These are phyloP conservation scores for Rhynchophorus ferrugineus DNA, from an alignment of 1,140 invertebrate species.

Conservation along the genomic window DNA sequence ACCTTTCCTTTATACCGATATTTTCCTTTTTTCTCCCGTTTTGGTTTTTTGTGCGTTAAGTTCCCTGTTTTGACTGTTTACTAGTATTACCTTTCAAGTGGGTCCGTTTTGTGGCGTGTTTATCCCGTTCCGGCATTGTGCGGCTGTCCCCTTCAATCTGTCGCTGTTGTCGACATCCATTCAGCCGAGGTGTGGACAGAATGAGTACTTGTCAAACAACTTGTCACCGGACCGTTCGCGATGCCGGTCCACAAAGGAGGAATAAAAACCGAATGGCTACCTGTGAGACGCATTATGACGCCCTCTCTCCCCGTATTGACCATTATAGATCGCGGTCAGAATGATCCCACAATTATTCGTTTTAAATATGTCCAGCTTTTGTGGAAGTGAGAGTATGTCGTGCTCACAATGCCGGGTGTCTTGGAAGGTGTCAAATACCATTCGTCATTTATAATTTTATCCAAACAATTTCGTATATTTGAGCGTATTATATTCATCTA, in stretches of 20 bases:
- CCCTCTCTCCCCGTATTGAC: constrained; percentile 1
- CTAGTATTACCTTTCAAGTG: constrained; percentile 26
- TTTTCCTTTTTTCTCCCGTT: too few relatives aligned
- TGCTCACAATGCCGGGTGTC: too few relatives aligned
- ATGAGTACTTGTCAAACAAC: constrained; percentile 30
- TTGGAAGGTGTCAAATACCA: too few relatives aligned
- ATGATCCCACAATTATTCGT: constrained; percentile 12
- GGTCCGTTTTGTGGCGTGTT: constrained; percentile 15
- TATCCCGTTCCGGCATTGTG: constrained; percentile 22
- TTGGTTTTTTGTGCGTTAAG: too few relatives aligned
- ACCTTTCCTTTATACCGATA: too few relatives aligned
- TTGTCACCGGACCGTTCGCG: constrained; percentile 12
- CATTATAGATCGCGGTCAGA: constrained; percentile 9
- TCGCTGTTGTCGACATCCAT: constrained; percentile 25
- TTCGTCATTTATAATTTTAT: too few relatives aligned
- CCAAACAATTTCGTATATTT: too few relatives aligned
- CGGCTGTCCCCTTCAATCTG: constrained; percentile 25
- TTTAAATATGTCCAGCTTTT: constrained; percentile 12
- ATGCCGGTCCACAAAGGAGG: constrained; percentile 2
- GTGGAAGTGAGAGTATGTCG: too few relatives aligned
- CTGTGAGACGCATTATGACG: constrained; percentile 11
- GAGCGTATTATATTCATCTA: too few relatives aligned
- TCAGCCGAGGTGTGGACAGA: constrained; percentile 29
- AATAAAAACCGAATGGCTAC: constrained; percentile 13
- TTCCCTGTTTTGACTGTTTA: constrained; percentile 27